Conservation (phyloP, 2,113 vertebrate species). For the Eulemur rufifrons region DNA sequence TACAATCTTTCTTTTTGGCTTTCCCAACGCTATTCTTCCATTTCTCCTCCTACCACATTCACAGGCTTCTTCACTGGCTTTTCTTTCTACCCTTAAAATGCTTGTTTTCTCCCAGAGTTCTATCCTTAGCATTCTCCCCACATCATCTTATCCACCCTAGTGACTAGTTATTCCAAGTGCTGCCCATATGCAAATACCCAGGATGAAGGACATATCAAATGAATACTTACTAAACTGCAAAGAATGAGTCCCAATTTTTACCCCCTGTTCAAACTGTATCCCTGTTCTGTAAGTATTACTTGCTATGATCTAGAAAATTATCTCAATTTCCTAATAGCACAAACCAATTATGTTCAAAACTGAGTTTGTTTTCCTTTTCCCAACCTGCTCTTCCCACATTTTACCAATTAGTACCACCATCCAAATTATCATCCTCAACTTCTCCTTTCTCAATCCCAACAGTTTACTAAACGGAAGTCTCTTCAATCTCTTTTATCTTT, state of each 20-base stretch:
- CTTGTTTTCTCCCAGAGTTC: not conserved
- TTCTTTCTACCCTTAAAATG: not conserved
- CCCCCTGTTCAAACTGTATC: not conserved
- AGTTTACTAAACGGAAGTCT: not conserved
- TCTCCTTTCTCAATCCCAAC: not conserved
- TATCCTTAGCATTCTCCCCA: not conserved
- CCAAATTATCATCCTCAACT: not conserved
- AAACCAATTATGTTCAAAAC: not conserved
- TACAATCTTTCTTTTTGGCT: not conserved
- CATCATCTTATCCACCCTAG: not conserved
- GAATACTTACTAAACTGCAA: not conserved
- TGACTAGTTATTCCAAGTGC: not conserved
- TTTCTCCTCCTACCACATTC: not conserved
- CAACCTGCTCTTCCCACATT: not conserved
- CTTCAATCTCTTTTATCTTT: not conserved
- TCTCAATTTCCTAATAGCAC: not conserved
- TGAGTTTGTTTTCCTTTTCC: not conserved
- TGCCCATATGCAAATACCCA: not conserved
- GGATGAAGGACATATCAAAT: not conserved
- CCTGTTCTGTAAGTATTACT: not conserved
- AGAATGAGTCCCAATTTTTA: not conserved
- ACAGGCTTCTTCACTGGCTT: not conserved
- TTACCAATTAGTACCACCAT: not conserved
- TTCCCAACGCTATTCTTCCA: not conserved
- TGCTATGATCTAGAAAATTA: conserved; percentile 18